Base-by-base conservation (phyloP, 2,113 vertebrate genomes). In the Theristicus caerulescens region DNA sequence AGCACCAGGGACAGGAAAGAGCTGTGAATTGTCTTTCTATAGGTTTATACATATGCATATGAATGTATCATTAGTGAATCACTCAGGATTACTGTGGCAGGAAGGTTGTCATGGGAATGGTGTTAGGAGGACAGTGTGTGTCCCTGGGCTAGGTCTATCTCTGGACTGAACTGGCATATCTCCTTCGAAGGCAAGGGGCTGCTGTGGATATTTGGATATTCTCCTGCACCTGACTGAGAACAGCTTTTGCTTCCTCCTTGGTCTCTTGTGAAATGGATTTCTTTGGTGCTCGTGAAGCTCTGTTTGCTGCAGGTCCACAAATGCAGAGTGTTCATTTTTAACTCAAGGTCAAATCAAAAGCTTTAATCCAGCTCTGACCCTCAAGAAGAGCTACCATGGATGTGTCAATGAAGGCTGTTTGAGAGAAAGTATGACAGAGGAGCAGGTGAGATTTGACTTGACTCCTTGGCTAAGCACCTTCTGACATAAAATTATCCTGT, bases 21-120 rank as follows among this genome's bases (percentile, higher is more conserved):
- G 13, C 22, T 80, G 29, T 67, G 47, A 42, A 13, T 10, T 27
- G 9, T 7, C 7, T 34, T 88, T 86, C 49, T 25, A 3, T 25
- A 5, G 6, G 12, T 59, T 86, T 40, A 29, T 12, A n/a, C 17
- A 54, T 4, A 11, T 18, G 3, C 1, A 0, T 2, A 29, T 44
- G 24, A 38, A 44, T 5, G 7, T 7, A 32, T 26, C 22, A 16
- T 11, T 6, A 19, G 6, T 84, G 55, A 55, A 58, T 36, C 10
- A 20, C 44, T 7, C 26, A 9, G 26, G 38, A 46, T 36, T 61
- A 16, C 22, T 25, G 17, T 9, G 5, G 31, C 20, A 81, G 21
- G 15, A 66, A 72, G 10, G 16, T 26, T 72, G n/a, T 66, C 27
- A 22, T 34, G 20, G 22, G 13, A 82, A 18, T 65, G 13, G 9